Evolutionary conservation across 1,140 invertebrate species (phyloP).

Genomic region (Chlorops oryzae): DNA sequence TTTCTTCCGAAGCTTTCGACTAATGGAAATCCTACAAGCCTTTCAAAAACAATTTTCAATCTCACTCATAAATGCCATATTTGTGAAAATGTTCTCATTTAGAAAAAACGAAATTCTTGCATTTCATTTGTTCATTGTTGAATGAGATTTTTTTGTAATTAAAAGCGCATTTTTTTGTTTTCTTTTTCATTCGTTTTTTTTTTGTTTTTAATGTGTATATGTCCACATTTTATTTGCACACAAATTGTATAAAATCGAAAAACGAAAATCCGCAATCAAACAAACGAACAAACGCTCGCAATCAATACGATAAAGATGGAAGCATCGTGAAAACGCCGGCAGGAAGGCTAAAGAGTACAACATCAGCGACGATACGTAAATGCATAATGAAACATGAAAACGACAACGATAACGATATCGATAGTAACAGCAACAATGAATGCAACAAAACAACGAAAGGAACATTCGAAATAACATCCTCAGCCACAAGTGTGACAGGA

Average conservation of each 20-base stretch:
- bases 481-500: too few species aligned
- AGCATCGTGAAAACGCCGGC: constrained; percentile 37
- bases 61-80: too few species aligned
- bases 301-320: constrained; percentile 40
- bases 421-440: constrained; percentile 1
- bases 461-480: background rate
- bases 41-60: too few species aligned
- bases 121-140: constrained; percentile 14
- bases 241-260: constrained; percentile 9
- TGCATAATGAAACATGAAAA: constrained; percentile 17
- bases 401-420: constrained; percentile 1
- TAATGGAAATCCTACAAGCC: too few species aligned
- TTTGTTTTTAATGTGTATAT: constrained; percentile 8
- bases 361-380: constrained; percentile 23
- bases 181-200: constrained; percentile 12
- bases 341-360: constrained; percentile 42
- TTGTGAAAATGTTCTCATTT: constrained; percentile 1
- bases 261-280: constrained; percentile 7
- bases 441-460: constrained; percentile 4
- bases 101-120: too few species aligned
- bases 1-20: too few species aligned
- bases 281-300: constrained; percentile 4
- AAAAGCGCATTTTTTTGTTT: constrained; percentile 17
- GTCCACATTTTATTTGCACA: constrained; percentile 5
- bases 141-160: constrained; percentile 12